Percentiles rank a stretch among this genome's conserved stretches.
Conservation (phyloP, 2,797 vertebrate genomes). For the Kryptopterus vitreolus region DNA sequence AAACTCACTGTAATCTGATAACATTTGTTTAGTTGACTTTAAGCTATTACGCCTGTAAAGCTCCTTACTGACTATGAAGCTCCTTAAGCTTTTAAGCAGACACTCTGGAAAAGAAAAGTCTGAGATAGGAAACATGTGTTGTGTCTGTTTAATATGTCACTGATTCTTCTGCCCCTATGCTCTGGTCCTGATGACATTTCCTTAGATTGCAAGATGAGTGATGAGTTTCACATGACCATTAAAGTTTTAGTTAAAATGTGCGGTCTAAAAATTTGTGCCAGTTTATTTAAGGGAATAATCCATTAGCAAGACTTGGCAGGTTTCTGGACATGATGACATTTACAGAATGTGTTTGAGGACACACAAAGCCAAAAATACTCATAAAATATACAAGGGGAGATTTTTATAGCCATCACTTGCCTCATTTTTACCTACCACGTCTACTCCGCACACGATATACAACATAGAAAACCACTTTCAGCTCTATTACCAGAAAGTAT, state of each 20-base stretch:
- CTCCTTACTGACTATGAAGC: too few relatives aligned
- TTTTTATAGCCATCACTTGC: conserved; percentile 28
- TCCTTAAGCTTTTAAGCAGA: conserved; percentile 27
- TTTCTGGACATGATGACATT: conserved; percentile 28
- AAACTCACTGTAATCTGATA: not conserved
- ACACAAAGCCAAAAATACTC: conserved; percentile 21
- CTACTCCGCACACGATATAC: not conserved
- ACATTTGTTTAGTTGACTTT: not conserved
- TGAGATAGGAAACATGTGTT: conserved; percentile 23
- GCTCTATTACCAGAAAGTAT: conserved; percentile 37
- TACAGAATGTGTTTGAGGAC: conserved; percentile 18
- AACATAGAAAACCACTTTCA: conserved; percentile 29
- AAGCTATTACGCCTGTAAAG: too few relatives aligned
- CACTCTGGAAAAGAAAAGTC: not conserved
- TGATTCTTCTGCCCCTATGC: conserved; percentile 24
- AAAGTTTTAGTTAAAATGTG: conserved; percentile 15
- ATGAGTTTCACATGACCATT: conserved; percentile 29
- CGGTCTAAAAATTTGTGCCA: not conserved
- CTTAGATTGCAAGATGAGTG: conserved; percentile 9
- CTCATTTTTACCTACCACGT: conserved; percentile 11
- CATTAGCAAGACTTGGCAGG: not conserved
- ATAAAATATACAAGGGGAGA: conserved; percentile 40
- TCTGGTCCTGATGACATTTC: conserved; percentile 37
- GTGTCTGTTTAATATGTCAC: conserved; percentile 22
- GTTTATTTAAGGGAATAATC: conserved; percentile 16